Conservation (phyloP, 2,797 vertebrate species). For the Brotula barbata region DNA sequence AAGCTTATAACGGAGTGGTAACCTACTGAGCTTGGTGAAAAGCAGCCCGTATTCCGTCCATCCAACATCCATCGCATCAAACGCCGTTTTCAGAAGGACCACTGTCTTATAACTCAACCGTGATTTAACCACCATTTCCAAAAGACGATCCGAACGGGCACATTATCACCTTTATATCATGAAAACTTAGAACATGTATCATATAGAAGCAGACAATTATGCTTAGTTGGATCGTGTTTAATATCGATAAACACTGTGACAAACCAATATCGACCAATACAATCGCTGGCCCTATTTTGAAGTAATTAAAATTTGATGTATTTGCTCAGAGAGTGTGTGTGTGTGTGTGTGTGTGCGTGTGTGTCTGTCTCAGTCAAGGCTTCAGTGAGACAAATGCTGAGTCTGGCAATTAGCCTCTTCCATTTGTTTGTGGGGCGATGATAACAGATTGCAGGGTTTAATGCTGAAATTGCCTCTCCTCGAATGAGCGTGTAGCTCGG, state of each 20-base stretch:
- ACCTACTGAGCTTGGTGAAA: slow-evolving; percentile 56
- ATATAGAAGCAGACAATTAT: no score
- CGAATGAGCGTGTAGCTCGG: slow-evolving; percentile 30
- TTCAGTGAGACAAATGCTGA: slow-evolving; percentile 52
- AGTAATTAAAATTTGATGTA: neutral
- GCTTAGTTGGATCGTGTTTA: no score
- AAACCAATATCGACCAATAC: no score
- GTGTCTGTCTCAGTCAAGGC: slow-evolving; percentile 32
- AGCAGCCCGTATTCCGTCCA: slow-evolving; percentile 28
- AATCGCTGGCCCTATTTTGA: no score
- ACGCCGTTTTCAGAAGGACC: slow-evolving; percentile 31
- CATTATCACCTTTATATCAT: no score
- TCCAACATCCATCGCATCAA: slow-evolving; percentile 54
- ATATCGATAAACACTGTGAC: no score
- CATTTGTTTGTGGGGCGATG: slow-evolving; percentile 43
- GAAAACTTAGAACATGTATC: no score
- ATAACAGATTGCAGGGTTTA: slow-evolving; percentile 58
- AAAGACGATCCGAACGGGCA: neutral
- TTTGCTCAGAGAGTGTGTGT: slow-evolving; percentile 27
- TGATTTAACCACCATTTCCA: slow-evolving; percentile 6
- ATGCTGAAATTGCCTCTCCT: slow-evolving; percentile 41
- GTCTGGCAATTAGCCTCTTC: slow-evolving; percentile 45
- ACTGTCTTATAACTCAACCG: slow-evolving; percentile 10
- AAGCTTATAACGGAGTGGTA: slow-evolving; percentile 56
- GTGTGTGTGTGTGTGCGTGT: neutral